Base-by-base conservation (phyloP, 1,140 invertebrate genomes). In the Cyphomyrmex costatus region DNA sequence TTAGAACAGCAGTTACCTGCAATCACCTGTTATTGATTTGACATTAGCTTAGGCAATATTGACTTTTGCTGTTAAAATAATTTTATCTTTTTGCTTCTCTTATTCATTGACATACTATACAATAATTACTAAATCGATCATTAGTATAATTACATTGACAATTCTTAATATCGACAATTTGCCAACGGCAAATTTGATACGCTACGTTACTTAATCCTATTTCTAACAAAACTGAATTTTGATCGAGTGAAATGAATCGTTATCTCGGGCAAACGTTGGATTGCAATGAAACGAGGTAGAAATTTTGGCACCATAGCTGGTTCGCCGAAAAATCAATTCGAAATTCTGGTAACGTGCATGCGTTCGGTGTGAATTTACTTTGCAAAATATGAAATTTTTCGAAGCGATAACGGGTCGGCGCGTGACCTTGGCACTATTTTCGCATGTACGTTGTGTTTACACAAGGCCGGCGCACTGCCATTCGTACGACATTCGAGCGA, bases 11-110 rank as follows among this genome's bases (percentile, higher is more conserved):
- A 49, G 16, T 49, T 49, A 49, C 4, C 46, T 42, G 36, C 49
- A n/a, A 65, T 65, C 60, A 63, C 14, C 63, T 66, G 10, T 66
- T 36, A 66, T 66, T 21, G 33, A 66, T 66, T 42, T 66, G n/a
- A 66, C 63, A 42, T 66, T 65, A 66, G 63, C 33, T 21, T 66
- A 66, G n/a, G 1, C 21, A 33, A 66, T 36, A 66, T 42, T 36
- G 10, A 66, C 33, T 21, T 42, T 42, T n/a, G n/a, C 33, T 66
- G 33, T 42, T 42, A 4, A 66, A 66, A 21, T 66, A 1, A 66
- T 21, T 42, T 14, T 42, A 33, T 42, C 63, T 42, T n/a, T 30
- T 36, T 8, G 10, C 16, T 36, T 21, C 10, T 36, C 10, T 36
- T 66, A 21, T 1, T 10, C 12, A 5, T 61, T 10, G 12, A 24